Evolutionary conservation across 2,797 vertebrate genomes (phyloP).

Genomic region (Gymnopithys bicolor): DNA sequence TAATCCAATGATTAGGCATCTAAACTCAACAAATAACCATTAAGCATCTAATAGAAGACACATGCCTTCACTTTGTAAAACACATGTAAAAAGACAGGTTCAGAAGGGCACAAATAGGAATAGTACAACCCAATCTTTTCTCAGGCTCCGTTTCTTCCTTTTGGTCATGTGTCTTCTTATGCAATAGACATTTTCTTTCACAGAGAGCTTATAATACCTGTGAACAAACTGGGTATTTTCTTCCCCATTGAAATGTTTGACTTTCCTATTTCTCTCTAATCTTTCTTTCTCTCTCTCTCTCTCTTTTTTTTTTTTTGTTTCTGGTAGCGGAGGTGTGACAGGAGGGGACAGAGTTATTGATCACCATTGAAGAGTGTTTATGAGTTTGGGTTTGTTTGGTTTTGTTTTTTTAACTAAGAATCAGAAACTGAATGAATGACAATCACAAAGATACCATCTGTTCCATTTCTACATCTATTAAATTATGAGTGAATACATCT

Average conservation of each 20-base stretch:
- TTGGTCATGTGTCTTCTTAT: background rate
- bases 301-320: too few species aligned
- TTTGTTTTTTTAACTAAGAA: background rate
- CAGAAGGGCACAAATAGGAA: background rate
- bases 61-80: background rate
- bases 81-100: background rate
- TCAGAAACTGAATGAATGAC: background rate
- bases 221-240: background rate
- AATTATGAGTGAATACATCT: background rate
- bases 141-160: background rate
- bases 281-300: background rate
- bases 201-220: background rate
- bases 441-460: background rate
- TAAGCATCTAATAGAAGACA: background rate
- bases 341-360: rapidly evolving
- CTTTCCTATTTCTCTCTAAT: background rate
- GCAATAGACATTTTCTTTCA: background rate
- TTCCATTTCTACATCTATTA: constrained; percentile 8
- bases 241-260: background rate
- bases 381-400: background rate
- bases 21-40: background rate
- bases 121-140: rapidly evolving
- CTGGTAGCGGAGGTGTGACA: background rate
- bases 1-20: background rate
- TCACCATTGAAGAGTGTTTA: background rate